A percentile compares a stretch with the other conserved stretches of the same genome.
Evolutionary conservation across 2,888 invertebrate genomes (phyloP).

Genomic region (Cotesia congregata): DNA sequence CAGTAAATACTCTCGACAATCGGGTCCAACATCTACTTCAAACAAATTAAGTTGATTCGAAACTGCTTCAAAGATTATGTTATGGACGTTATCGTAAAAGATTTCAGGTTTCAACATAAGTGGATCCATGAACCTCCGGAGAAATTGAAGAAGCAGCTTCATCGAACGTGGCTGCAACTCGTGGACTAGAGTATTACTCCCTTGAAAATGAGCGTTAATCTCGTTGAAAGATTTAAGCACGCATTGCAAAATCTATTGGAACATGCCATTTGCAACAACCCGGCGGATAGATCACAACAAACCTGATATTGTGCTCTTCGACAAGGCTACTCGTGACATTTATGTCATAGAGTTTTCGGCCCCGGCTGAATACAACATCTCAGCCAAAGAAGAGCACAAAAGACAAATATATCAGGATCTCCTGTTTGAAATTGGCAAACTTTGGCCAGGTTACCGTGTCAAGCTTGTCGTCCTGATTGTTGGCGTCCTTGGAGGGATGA

Average conservation of each 20-base stretch:
- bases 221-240: slow-evolving; percentile 42
- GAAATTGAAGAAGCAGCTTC: slow-evolving; percentile 33
- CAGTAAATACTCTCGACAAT: slow-evolving; percentile 23
- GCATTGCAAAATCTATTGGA: slow-evolving; percentile 43
- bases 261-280: too few species aligned
- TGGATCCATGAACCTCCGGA: slow-evolving; percentile 42
- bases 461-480: too few species aligned
- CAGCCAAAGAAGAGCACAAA: too few species aligned
- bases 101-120: slow-evolving; percentile 12
- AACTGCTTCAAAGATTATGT: slow-evolving; percentile 5
- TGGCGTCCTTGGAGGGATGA: too few species aligned
- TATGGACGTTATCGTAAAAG: background rate
- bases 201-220: slow-evolving; percentile 43
- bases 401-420: too few species aligned
- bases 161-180: slow-evolving; percentile 31
- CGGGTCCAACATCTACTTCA: slow-evolving; percentile 33
- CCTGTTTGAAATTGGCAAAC: too few species aligned
- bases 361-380: too few species aligned
- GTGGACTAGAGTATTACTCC: slow-evolving; percentile 37
- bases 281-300: too few species aligned
- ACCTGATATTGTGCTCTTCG: too few species aligned
- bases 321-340: too few species aligned
- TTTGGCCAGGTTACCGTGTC: too few species aligned
- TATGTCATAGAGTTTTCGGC: too few species aligned
- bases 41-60: slow-evolving; percentile 21